These are phyloP conservation scores for Epistrophe eligans DNA, from an alignment of 2,888 invertebrate genomes.

Conservation along the genomic window DNA sequence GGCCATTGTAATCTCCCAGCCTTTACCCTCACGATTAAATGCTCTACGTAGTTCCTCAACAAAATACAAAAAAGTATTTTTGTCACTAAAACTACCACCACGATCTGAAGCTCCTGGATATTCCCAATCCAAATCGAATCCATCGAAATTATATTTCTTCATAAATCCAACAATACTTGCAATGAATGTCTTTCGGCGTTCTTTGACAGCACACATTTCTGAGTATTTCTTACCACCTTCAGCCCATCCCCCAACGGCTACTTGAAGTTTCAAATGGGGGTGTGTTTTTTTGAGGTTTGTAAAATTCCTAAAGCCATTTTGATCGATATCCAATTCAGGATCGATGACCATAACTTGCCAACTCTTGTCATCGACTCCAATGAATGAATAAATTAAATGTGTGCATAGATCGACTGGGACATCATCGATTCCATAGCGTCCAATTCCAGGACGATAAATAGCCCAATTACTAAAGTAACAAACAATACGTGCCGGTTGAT, in stretches of 20 bases:
- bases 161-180: constrained; percentile 91
- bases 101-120: constrained; percentile 95
- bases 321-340: constrained; percentile 90
- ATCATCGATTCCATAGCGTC: constrained; percentile 93
- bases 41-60: constrained; percentile 92
- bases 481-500: constrained; percentile 84
- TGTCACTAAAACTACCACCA: constrained; percentile 93
- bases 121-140: constrained; percentile 95
- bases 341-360: constrained; percentile 92
- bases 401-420: constrained; percentile 93
- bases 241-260: constrained; percentile 96
- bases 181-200: constrained; percentile 89
- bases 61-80: constrained; percentile 91
- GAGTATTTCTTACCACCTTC: constrained; percentile 96
- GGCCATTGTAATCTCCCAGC: constrained; percentile 95
- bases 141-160: constrained; percentile 91
- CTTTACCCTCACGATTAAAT: constrained; percentile 89
- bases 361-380: constrained; percentile 91
- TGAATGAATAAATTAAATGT: constrained; percentile 94
- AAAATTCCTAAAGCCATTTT: constrained; percentile 92
- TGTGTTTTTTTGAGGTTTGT: constrained; percentile 88
- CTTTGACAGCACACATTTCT: constrained; percentile 89
- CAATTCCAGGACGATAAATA: constrained; percentile 91
- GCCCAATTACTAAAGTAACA: constrained; percentile 88
- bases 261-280: constrained; percentile 90